These are phyloP conservation scores for Otolemur crassicaudatus DNA, from an alignment of 2,797 vertebrate species.

Conservation along the genomic window DNA sequence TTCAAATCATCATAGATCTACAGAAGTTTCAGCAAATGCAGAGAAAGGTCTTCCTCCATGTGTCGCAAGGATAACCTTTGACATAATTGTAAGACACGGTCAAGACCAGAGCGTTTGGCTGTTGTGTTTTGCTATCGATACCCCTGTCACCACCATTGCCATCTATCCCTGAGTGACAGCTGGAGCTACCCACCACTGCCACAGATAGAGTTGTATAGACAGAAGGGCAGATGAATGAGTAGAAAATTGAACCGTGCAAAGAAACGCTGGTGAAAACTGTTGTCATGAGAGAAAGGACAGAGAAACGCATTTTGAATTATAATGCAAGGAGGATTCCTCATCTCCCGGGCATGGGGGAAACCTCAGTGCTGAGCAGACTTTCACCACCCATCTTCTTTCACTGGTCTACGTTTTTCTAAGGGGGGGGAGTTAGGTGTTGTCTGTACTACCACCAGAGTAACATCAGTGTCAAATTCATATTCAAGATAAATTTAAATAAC, in stretches of 20 bases:
- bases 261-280: background rate
- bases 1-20: background rate
- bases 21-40: background rate
- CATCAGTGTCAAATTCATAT: background rate
- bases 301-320: background rate
- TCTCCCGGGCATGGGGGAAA: background rate
- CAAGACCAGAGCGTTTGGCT: background rate
- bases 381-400: background rate
- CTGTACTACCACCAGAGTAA: background rate
- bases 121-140: background rate
- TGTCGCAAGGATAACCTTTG: background rate
- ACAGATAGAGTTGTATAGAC: background rate
- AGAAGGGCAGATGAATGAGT: background rate
- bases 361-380: background rate
- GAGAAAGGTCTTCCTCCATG: background rate
- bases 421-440: background rate
- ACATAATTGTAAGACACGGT: background rate
- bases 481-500: background rate
- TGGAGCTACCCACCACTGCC: background rate
- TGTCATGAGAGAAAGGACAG: background rate
- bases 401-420: background rate
- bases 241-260: background rate
- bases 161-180: background rate
- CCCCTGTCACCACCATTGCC: fast-evolving
- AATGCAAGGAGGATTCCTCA: background rate